These are phyloP conservation scores for Petrocephalus schoutedeni DNA, from an alignment of 2,797 vertebrate species.

Conservation along the genomic window DNA sequence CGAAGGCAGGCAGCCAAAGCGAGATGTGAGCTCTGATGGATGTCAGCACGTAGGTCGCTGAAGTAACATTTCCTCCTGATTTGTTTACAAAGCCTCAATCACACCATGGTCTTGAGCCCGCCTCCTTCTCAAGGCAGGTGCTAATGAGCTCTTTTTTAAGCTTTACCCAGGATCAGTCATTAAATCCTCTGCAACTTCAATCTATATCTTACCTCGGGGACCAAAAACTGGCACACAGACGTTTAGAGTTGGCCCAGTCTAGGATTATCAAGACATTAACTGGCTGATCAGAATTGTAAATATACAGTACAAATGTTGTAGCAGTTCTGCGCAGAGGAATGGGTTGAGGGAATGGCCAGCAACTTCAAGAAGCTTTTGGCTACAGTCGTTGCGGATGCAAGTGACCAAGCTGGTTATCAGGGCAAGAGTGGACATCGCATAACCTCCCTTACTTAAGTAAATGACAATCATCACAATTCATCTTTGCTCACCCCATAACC, in stretches of 20 bases:
- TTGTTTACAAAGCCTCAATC: constrained; percentile 74
- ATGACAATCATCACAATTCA: background rate
- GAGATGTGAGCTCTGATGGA: constrained; percentile 71
- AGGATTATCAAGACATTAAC: background rate
- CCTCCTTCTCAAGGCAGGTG: constrained; percentile 54
- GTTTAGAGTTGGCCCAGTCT: background rate
- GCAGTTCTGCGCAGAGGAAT: background rate
- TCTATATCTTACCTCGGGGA: constrained; percentile 46
- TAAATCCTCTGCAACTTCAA: constrained; percentile 46
- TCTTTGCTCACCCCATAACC: background rate
- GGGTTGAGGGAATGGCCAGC: background rate
- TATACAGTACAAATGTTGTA: background rate
- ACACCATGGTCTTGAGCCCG: constrained; percentile 67
- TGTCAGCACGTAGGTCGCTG: constrained; percentile 67
- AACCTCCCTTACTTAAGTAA: background rate
- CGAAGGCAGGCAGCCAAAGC: constrained; percentile 66
- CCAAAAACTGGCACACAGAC: constrained; percentile 19
- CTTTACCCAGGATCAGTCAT: constrained; percentile 61
- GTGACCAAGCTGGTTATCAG: background rate
- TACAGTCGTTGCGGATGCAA: background rate
- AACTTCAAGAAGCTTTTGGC: background rate
- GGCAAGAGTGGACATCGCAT: background rate
- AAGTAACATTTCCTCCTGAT: constrained; percentile 77
- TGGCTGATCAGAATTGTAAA: background rate
- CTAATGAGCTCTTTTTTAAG: constrained; percentile 67